Base-by-base conservation (phyloP, 92 coral and sea anemone species). In the Zoanthus solanderi region DNA sequence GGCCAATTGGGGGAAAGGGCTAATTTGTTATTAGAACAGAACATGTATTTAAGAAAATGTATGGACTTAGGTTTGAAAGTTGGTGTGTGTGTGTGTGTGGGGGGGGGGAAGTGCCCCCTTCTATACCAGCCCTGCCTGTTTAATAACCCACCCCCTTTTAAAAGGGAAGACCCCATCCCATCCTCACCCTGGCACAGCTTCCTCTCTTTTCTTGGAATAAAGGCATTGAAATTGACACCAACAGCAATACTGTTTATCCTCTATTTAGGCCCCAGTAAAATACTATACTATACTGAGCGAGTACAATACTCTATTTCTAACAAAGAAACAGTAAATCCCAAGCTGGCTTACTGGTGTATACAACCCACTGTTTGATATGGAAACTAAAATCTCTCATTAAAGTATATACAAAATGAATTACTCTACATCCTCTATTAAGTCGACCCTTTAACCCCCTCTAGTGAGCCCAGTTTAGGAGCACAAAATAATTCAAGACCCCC, bases 1-100 rank as follows among this genome's bases (percentile, higher is more conserved):
- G 76, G 76, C 76, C 50, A 72, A 72, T 72, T 72, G 76, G 76
- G 76, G 76, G 76, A 72, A 72, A 72, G 76, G 76, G 76, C 76
- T 72, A 72, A 72, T 72, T 72, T 9, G 48, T 72, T 32, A 72
- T 32, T 32, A 72, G 76, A 72, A 72, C 31, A 72, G 76, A 72
- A 72, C 18, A 32, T 72, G 76, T 72, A 72, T 57, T 57, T 72
- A 72, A 71, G 76, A 72, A 72, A 66, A 66, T 66, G 72, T 66
- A 66, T 66, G 34, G 72, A n/a, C 34, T n/a, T 66, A 66, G 72
- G 72, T 72, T 72, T 72, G 48, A 72, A 72, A 32, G 76, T 72
- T 72, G 76, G 76, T 72, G 76, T 71, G 76, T 71, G 76, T 71
- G 75, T 71, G 75, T 37, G 45, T 72, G 76, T 71, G 42, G 76